Conservation (phyloP, 2,888 invertebrate genomes). For the Dastarcus helophoroides region DNA sequence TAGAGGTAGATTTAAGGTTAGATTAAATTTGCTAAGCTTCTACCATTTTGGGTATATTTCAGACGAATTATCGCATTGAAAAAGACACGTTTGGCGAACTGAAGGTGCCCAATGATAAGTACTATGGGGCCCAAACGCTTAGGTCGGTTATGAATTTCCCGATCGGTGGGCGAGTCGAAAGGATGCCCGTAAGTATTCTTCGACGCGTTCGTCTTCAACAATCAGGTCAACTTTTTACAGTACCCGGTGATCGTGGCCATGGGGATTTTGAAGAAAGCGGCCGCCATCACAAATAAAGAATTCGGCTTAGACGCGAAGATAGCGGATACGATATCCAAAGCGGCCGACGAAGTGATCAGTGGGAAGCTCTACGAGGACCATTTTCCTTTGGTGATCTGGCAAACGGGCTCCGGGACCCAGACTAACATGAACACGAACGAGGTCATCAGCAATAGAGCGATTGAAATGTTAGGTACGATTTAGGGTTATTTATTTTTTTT, state of each 20-base stretch:
- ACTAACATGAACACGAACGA: slow-evolving; percentile 99
- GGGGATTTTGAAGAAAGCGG: slow-evolving; percentile 96
- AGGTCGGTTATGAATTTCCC: slow-evolving; percentile 93
- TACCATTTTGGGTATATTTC: too few species aligned
- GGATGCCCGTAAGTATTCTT: slow-evolving; percentile 76
- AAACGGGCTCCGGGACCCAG: slow-evolving; percentile 98
- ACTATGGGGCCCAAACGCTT: slow-evolving; percentile 96
- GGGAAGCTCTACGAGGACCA: slow-evolving; percentile 90
- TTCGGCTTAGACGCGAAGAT: slow-evolving; percentile 82
- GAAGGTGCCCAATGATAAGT: slow-evolving; percentile 72
- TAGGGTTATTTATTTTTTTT: too few species aligned
- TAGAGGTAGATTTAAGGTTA: too few species aligned
- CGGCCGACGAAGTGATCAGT: slow-evolving; percentile 88
- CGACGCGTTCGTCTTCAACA: too few species aligned
- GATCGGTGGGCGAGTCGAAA: slow-evolving; percentile 84
- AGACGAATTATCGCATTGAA: too few species aligned
- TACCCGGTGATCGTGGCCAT: slow-evolving; percentile 86
- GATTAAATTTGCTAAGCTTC: too few species aligned
- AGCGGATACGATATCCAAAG: slow-evolving; percentile 79
- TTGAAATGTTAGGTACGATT: slow-evolving; percentile 25
- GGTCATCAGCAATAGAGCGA: slow-evolving; percentile 38
- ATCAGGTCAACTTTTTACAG: slow-evolving; percentile 41
- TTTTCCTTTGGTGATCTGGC: slow-evolving; percentile 98
- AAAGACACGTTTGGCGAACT: slow-evolving; percentile 93
- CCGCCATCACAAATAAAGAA: slow-evolving; percentile 88